Conservation (phyloP, 2,888 invertebrate species). For the Eledone cirrhosa region DNA sequence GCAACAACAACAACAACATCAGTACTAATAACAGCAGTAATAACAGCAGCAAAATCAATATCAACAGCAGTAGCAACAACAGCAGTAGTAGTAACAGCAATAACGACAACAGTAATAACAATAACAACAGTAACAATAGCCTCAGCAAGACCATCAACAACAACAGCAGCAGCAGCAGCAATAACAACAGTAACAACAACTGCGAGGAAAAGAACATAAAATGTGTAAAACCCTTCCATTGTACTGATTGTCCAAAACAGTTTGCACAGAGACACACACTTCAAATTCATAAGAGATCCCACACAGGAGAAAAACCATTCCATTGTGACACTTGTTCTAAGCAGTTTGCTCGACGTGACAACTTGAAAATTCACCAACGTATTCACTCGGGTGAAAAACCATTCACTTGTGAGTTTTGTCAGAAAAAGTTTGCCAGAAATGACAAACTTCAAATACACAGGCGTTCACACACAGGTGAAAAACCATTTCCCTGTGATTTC, state of each 20-base stretch:
- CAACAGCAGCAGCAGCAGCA: neutral
- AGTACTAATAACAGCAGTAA: neutral
- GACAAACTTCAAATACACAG: slow-evolving; percentile 21
- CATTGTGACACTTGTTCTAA: slow-evolving; percentile 17
- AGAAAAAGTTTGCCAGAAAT: slow-evolving; percentile 16
- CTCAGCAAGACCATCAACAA: neutral
- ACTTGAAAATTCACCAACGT: slow-evolving; percentile 20
- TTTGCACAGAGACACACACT: slow-evolving; percentile 15
- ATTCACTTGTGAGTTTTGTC: slow-evolving; percentile 20
- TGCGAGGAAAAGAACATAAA: neutral
- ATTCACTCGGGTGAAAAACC: slow-evolving; percentile 24
- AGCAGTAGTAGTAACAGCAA: neutral
- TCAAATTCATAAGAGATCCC: slow-evolving; percentile 14
- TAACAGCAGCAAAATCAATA: neutral
- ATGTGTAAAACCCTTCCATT: slow-evolving; percentile 11
- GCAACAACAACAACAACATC: neutral
- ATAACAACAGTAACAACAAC: neutral
- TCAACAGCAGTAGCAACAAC: neutral
- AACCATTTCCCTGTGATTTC: slow-evolving; percentile 18
- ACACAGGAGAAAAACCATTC: slow-evolving; percentile 22
- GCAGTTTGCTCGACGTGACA: slow-evolving; percentile 23
- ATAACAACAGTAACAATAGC: neutral
- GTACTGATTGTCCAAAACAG: slow-evolving; percentile 16
- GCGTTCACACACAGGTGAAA: slow-evolving; percentile 17
- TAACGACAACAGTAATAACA: neutral